Base-by-base conservation (phyloP, 64 coral and sea anemone genomes). In the Trachythela sp. region DNA sequence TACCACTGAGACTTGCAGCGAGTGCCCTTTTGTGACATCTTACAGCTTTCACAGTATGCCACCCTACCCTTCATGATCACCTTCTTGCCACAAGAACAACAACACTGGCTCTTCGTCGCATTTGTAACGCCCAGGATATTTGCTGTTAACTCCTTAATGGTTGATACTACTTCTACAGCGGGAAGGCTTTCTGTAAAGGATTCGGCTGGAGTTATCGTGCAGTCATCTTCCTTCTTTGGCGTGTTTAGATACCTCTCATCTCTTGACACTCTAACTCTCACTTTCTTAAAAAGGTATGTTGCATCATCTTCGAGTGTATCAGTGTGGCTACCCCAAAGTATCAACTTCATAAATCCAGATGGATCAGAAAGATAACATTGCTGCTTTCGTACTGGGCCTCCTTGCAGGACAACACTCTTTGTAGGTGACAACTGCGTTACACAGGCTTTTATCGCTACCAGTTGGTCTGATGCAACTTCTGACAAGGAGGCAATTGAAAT, bases 211-310 rank as follows among this genome's bases (percentile, higher is more conserved):
- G 77, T 85, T 45, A 95, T 95, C 22, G 54, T 90, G 37, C 94
- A 95, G 45, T 95, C 85, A 71, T 89, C 72, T 51, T 95, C 87
- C 83, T 90, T 84, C 56, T 95, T 95, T 68, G 94, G 94, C 0
- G 91, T 95, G 83, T 95, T 95, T 10, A 95, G 84, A 51, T 95
- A 95, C 48, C 48, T 89, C 54, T 95, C 75, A 87, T 85, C 68
- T 95, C 84, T 48, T 38, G 86, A 36, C 86, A 49, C n/a, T n/a
- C n/a, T n/a, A n/a, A n/a, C n/a, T n/a, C n/a, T n/a, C n/a, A n/a
- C n/a, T n/a, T n/a, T n/a, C n/a, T n/a, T n/a, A n/a, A n/a, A n/a
- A n/a, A n/a, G n/a, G n/a, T n/a, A n/a, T n/a, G n/a, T n/a, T n/a
- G n/a, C n/a, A n/a, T n/a, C n/a, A n/a, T n/a, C n/a, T n/a, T n/a